These are phyloP conservation scores for Calosoma granatense DNA, from an alignment of 1,140 invertebrate genomes.

Conservation along the genomic window DNA sequence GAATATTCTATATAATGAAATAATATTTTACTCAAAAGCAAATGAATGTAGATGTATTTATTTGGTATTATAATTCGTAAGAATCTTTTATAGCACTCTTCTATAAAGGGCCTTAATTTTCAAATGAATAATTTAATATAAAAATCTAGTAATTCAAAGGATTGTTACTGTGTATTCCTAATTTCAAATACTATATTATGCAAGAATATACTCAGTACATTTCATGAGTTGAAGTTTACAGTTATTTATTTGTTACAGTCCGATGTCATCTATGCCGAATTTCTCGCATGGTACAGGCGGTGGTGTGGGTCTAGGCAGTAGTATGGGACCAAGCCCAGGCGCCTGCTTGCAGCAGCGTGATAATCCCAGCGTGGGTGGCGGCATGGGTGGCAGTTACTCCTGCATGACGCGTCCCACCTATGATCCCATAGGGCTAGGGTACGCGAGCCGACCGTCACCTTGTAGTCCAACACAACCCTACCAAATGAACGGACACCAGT, in stretches of 20 bases:
- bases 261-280: conserved; percentile 47
- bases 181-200: no score
- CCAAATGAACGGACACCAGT: conserved; percentile 50
- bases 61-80: no score
- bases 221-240: neutral
- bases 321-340: conserved; percentile 45
- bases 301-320: conserved; percentile 33
- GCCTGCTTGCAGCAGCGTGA: conserved; percentile 59
- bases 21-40: no score
- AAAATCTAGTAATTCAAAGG: no score
- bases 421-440: conserved; percentile 58
- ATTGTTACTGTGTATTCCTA: no score
- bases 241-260: conserved; percentile 26
- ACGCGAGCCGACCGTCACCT: conserved; percentile 47
- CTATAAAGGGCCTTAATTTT: no score
- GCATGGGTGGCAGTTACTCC: conserved; percentile 38
- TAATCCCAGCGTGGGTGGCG: conserved; percentile 32
- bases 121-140: no score
- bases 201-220: neutral
- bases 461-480: conserved; percentile 56
- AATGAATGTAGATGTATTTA: neutral
- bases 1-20: conserved; percentile 2
- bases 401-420: conserved; percentile 50
- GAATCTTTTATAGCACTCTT: no score
- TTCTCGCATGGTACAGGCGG: conserved; percentile 35